Evolutionary conservation across 2,797 vertebrate species (phyloP), one percentile per base, ranked within the genome.

Genomic region (Bryconaethiops microstoma): DNA sequence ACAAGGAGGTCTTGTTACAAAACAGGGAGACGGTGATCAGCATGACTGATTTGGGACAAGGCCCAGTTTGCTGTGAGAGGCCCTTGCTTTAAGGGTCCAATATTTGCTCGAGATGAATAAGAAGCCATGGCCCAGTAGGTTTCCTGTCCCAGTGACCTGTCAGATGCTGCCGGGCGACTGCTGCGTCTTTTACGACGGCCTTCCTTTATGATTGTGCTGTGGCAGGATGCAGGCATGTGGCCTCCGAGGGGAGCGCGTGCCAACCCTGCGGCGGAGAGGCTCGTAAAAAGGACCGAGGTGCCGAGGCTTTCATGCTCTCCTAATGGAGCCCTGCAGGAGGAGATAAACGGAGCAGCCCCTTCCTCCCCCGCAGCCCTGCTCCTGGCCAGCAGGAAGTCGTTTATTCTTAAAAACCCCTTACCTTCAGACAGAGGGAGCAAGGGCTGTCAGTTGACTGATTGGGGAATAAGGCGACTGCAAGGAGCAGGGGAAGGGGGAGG

Each of bases 131-230:
- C 63, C 79, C 69, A 76, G 60, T 72, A 64, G 42, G 79, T 70
- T 86, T 84, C 82, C 89, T 86, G 85, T 77, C 74, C 65, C 67
- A 83, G 83, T 71, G 63, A 85, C 65, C 65, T 84, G 84, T 60
- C 55, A 84, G 86, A 45, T 67, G 83, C 62, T 79, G 84, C 63
- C 50, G 57, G 70, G 73, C 35, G 42, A 70, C 80, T 57, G 59
- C 83, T 16, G 80, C 82, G 86, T 88, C 84, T 90, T 90, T 88
- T 83, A 39, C 72, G 81, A 79, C 48, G 14, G 79, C 59, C 40
- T 68, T 67, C 81, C 63, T 80, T 86, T 79, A 86, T 84, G 78
- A 83, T 86, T 50, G 63, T 78, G 82, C 70, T 80, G 68, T 42
- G 62, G 50, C 77, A 74, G 80, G 72, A 81, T 72, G 73, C 70